Evolutionary conservation across 2,113 vertebrate species (phyloP).

Genomic region (Cynoglossus semilaevis): DNA sequence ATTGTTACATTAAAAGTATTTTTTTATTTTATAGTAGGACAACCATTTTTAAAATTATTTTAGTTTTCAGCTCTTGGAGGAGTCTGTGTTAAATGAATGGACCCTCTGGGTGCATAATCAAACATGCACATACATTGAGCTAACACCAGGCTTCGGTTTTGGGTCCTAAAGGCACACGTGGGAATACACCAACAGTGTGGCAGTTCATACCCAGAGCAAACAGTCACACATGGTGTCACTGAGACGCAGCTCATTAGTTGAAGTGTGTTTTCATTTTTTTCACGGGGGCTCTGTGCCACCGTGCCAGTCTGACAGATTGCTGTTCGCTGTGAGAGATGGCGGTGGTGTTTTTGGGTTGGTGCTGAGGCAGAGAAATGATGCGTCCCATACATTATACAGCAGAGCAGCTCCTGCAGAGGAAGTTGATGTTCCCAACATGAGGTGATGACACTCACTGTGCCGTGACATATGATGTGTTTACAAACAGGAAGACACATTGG

Average conservation of each 20-base stretch:
- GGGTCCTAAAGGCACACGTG: background rate
- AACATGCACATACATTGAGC: background rate
- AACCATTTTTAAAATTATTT: background rate
- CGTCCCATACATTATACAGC: conserved; percentile 53
- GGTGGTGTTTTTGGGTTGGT: conserved; percentile 31
- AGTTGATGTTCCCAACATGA: conserved; percentile 48
- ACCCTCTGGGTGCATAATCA: no score
- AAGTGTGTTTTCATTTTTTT: conserved; percentile 28
- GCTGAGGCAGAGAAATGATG: conserved; percentile 56
- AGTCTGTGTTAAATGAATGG: no score
- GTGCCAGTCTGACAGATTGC: conserved; percentile 50
- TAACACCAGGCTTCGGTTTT: conserved; percentile 1
- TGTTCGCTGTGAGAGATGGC: conserved; percentile 55
- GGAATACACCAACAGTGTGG: conserved; percentile 10
- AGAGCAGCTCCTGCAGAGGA: conserved; percentile 45
- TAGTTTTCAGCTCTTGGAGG: background rate
- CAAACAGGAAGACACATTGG: conserved; percentile 46
- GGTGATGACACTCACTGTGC: conserved; percentile 48
- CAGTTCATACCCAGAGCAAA: conserved; percentile 5
- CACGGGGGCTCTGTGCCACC: conserved; percentile 39
- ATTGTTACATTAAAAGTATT: no score
- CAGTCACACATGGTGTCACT: conserved; percentile 6
- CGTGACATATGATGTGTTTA: conserved; percentile 66
- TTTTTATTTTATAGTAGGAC: no score
- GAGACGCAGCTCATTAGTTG: conserved; percentile 27